These are phyloP conservation scores for Suricata suricatta DNA, from an alignment of 2,113 vertebrate species.

Conservation along the genomic window DNA sequence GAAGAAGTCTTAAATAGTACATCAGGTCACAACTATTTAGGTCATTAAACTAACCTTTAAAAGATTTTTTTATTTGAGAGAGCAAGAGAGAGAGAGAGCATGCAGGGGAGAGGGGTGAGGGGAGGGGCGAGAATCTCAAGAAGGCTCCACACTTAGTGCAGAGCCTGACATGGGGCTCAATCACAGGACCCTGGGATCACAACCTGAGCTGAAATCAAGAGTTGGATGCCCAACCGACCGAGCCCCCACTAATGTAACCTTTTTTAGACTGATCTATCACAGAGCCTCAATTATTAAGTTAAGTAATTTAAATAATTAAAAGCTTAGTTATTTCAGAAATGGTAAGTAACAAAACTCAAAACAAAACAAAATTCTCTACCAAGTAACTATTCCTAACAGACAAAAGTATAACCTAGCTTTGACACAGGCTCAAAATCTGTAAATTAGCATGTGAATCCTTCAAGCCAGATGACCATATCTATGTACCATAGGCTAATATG, in stretches of 20 bases:
- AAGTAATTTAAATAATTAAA: slow-evolving; percentile 23
- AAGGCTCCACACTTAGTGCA: too few relatives aligned
- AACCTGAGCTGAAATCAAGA: too few relatives aligned
- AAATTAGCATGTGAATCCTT: not conserved
- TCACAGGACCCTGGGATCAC: too few relatives aligned
- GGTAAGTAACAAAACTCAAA: not conserved
- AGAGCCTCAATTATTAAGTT: not conserved
- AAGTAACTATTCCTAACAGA: not conserved
- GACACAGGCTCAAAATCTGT: not conserved
- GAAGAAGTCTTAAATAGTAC: not conserved
- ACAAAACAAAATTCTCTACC: not conserved
- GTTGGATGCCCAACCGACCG: too few relatives aligned
- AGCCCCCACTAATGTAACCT: not conserved
- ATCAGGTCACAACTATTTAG: not conserved
- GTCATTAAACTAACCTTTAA: not conserved
- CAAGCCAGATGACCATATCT: not conserved
- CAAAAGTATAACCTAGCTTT: slow-evolving; percentile 41
- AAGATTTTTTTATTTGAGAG: too few relatives aligned
- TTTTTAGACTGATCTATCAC: not conserved
- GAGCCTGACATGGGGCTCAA: too few relatives aligned
- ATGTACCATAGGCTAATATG: not conserved
- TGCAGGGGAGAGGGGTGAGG: too few relatives aligned
- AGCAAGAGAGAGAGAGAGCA: too few relatives aligned
- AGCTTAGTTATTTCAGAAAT: slow-evolving; percentile 27
- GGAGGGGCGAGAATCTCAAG: too few relatives aligned